Evolutionary conservation across 2,797 vertebrate genomes (phyloP), one percentile per base, ranked within the genome.

Genomic region (Aulostomus chinensis): DNA sequence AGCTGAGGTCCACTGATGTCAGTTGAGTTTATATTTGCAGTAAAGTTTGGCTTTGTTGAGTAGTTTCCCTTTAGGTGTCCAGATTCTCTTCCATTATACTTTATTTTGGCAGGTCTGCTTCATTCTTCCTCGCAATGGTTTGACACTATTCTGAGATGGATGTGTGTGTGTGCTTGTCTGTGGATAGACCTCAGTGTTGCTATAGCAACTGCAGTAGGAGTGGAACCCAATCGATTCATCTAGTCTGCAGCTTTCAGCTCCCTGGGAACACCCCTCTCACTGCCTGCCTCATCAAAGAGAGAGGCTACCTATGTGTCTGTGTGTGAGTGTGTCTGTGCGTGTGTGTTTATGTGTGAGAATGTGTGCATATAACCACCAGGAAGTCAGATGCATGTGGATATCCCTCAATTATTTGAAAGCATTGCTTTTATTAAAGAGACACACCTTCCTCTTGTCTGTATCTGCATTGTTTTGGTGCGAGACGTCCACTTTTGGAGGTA

Each of bases 161-260:
- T 66, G 62, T 42, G 33, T 52, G 58, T n/a, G n/a, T n/a, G n/a
- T n/a, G n/a, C n/a, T n/a, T n/a, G n/a, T n/a, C n/a, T n/a, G n/a
- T 65, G 58, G 64, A 68, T 74, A 76, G 80, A 77, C 56, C 36
- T 51, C 39, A 12, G 40, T 3, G 87, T 91, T 87, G 71, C 86
- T 80, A 91, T 91, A 76, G 89, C 75, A 89, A 92, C 89, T 65
- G 56, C 67, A 52, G 68, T 14, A 72, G 49, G 57, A 73, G 68
- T 21, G 58, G 48, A 76, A 66, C 64, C 52, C 34, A 40, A 86
- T 90, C 72, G 45, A 87, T 89, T 78, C 71, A 76, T 81, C 56
- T 53, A 20, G 72, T 57, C 57, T 64, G 47, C 6, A 30, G 30
- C 74, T 61, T 63, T 45, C 47, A 87, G 68, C 72, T 88, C 76